Base-by-base conservation (phyloP, 2,113 vertebrate genomes). In the Rallus limicola region DNA sequence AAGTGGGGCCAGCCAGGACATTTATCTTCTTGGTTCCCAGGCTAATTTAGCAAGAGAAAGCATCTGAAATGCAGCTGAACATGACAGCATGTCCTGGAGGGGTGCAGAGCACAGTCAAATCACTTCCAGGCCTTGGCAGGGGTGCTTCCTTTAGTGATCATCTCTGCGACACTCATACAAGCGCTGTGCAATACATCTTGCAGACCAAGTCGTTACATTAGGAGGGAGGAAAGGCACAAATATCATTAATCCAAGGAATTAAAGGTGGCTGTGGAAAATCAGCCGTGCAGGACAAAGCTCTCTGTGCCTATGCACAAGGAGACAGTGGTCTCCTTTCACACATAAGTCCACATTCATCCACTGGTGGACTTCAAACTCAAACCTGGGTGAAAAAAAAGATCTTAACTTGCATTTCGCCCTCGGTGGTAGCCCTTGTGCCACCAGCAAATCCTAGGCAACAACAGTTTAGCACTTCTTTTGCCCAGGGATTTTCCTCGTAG, bases 111-210 rank as follows among this genome's bases (percentile, higher is more conserved):
- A 29, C 10, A 6, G 29, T 7, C 29, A 17, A 31, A 29, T 0
- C 59, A 23, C n/a, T 92, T 50, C 50, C 60, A 65, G 26, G 63
- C 26, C 6, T 42, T 86, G 67, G 29, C 24, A 42, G 4, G 33
- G 20, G 4, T 46, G 8, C n/a, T 91, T 60, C 26, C 50, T 69
- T 82, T 23, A 71, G 25, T 42, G 31, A 36, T 56, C 29, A n/a
- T 2, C 33, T 50, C 75, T 64, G 48, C 0, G 0, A 34, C 42
- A 59, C 31, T 63, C 6, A 5, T 6, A 62, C 26, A 80, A 34
- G 46, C 1, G 0, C 23, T 18, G 9, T 38, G n/a, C 52, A n/a
- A 38, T 16, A 9, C 11, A 9, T 28, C 29, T 52, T 50, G 60
- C 56, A 58, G 83, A 62, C 18, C 16, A 74, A 65, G n/a, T 28